Conservation (phyloP, 2,888 invertebrate species). For the Onthophagus sagittarius region DNA sequence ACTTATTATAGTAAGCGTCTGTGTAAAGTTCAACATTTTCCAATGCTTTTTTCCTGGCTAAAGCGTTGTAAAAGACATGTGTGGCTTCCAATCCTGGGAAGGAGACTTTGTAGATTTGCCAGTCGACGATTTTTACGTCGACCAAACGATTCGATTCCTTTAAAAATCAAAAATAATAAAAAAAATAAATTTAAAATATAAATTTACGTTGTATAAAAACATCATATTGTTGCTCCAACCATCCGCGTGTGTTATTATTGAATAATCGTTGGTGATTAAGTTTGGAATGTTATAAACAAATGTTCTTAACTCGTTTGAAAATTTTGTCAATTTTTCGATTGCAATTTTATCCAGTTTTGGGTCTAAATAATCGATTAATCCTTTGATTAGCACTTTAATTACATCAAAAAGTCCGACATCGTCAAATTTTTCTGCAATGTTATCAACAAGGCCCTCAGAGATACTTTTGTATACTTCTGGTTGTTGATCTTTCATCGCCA, state of each 20-base stretch:
- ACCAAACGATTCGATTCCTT: slow-evolving; percentile 9
- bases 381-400: not conserved
- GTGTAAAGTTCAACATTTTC: slow-evolving; percentile 35
- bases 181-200: not conserved
- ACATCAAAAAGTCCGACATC: not conserved
- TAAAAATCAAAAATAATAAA: slow-evolving; percentile 10
- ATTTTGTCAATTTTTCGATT: not conserved
- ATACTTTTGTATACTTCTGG: not conserved
- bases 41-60: slow-evolving; percentile 31
- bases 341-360: slow-evolving; percentile 5
- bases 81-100: slow-evolving; percentile 37
- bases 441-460: not conserved
- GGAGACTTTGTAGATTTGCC: slow-evolving; percentile 22
- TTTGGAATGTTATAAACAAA: not conserved
- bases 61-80: slow-evolving; percentile 36
- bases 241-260: slow-evolving; percentile 28
- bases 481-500: slow-evolving; percentile 15
- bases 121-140: slow-evolving; percentile 24
- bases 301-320: not conserved
- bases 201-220: slow-evolving; percentile 27
- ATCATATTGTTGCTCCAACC: slow-evolving; percentile 32
- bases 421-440: not conserved
- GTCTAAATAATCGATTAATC: slow-evolving; percentile 11
- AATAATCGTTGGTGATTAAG: slow-evolving; percentile 17
- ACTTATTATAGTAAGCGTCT: slow-evolving; percentile 35